Percentiles rank a stretch among this genome's conserved stretches.
These are phyloP conservation scores for Melinaea marsaeus DNA, from an alignment of 2,888 invertebrate species.

Conservation along the genomic window DNA sequence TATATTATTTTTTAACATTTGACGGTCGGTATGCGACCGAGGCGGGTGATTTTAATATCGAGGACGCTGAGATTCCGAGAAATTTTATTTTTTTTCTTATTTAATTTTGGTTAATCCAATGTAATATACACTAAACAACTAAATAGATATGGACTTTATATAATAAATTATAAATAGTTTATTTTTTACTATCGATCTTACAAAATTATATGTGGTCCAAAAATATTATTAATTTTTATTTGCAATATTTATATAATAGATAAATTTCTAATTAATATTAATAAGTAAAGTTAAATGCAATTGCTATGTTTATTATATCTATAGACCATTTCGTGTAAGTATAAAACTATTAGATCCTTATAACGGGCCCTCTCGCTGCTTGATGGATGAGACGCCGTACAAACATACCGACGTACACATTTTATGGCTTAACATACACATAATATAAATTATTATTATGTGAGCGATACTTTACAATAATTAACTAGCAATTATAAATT, in stretches of 20 bases:
- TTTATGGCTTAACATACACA: neutral
- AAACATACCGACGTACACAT: conserved; percentile 18
- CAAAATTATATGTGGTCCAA: no score
- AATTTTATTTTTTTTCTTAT: conserved; percentile 17
- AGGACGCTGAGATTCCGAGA: conserved; percentile 14
- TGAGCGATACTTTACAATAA: neutral
- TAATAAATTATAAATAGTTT: no score
- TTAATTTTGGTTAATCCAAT: no score
- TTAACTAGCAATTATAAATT: neutral
- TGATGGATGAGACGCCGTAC: conserved; percentile 28
- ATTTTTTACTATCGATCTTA: no score
- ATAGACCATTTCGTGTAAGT: neutral
- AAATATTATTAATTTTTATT: no score
- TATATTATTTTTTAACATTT: conserved; percentile 37
- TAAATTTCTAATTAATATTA: no score
- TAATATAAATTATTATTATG: neutral
- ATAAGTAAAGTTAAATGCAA: no score
- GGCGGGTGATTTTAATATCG: conserved; percentile 25
- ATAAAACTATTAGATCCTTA: conserved; percentile 5
- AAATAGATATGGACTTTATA: no score
- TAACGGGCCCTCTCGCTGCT: conserved; percentile 21
- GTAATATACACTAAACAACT: no score
- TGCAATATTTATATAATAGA: no score
- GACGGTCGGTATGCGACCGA: conserved; percentile 46
- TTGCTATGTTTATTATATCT: no score